Evolutionary conservation across 2,797 vertebrate species (phyloP), one percentile per base, ranked within the genome.

Genomic region (Gorsachius magnificus): DNA sequence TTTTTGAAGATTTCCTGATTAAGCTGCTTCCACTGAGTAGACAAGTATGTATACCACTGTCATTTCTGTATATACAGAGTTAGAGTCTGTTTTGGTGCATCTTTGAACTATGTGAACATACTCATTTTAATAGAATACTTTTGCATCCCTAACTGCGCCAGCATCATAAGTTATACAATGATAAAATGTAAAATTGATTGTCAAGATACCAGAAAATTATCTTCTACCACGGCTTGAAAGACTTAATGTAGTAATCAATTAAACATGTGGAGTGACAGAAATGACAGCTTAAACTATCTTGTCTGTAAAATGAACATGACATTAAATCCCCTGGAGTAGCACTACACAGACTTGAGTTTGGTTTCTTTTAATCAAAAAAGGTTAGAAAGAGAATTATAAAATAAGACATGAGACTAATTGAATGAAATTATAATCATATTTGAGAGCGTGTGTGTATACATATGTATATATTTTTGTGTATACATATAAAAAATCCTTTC

Each of bases 321-420:
- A 26, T 70, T 50, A 94, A 94, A 88, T 79, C 54, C 60, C 65
- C 53, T 69, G 58, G n/a, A 94, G 70, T 43, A 92, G 61, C 36
- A 51, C 56, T 75, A 28, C 57, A 13, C 26, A 75, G 60, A 51
- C 28, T 61, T 58, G n/a, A 56, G 10, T 82, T 87, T 77, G 15
- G 6, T 66, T 87, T 90, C 65, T 90, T 90, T 90, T 94, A 82
- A 84, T 82, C 77, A 89, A 71, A 81, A 71, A 56, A 69, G 35
- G 90, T 91, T 86, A 91, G 56, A 68, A 94, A 89, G 33, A 25
- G 36, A 70, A 85, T 94, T 95, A 50, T 78, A 75, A 91, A 92
- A 87, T 66, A 78, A 83, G 4, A 76, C 1, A 4, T 84, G 41
- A 63, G 22, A 74, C 45, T 79, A 89, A 79, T 88, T 75, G 48